Base-by-base conservation (phyloP, 2,888 invertebrate species). In the Caenorhabditis imperialis region DNA sequence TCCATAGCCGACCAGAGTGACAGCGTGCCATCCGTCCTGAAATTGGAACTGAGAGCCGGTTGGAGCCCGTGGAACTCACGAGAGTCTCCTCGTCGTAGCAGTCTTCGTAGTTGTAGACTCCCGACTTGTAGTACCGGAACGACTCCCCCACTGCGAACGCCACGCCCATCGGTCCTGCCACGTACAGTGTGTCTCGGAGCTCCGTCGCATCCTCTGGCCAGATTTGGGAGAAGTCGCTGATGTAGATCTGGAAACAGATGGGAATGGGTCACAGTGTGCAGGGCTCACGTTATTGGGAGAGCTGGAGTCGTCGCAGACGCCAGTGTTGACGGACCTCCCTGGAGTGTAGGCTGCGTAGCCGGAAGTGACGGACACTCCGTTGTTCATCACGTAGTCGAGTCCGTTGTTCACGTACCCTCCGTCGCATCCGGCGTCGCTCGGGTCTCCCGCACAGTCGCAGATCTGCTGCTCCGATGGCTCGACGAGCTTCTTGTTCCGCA, bases 301-400 rank as follows among this genome's bases (percentile, higher is more conserved):
- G 69, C 76, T 83, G 79, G 70, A 84, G 81, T 82, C 86, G 89
- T 58, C 86, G 84, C 69, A 89, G 89, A 58, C 69, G 80, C 65
- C 79, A 83, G 60, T 86, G 81, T 53, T 74, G 51, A 63, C 81
- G 97, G n/a, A n/a, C n/a, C n/a, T n/a, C n/a, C n/a, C n/a, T n/a
- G n/a, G n/a, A 76, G 93, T 82, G 89, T 96, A 97, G 0, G 95
- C 94, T 89, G 97, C 97, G 1, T 92, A 90, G 69, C 91, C 91
- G 90, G n/a, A n/a, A n/a, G n/a, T 96, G 96, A 0, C 94, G 95
- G 89, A 96, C 96, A 84, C 97, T 91, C 77, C 96, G 96, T 57
- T 91, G 91, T 89, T 89, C 88, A 51, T 78, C 85, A 75, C 89
- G 89, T 90, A 90, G 70, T 88, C 83, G 84, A 90, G 81, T 18